phyloP scores from a whole-genome alignment of 1,140 invertebrate species.

The Aplysia californica region DNA sequence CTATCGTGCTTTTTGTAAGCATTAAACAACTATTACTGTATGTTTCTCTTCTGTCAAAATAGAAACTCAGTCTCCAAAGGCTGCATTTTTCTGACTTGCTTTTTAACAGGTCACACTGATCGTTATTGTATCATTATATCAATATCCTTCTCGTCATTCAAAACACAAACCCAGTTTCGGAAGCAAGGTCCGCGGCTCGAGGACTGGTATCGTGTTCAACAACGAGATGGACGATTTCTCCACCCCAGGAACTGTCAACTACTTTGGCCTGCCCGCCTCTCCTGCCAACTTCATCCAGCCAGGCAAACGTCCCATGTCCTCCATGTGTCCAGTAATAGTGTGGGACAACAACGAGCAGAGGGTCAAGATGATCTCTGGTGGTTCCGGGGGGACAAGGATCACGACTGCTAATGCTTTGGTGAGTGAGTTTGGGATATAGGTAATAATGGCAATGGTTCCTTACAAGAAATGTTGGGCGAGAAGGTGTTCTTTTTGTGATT shows the following conservation, averaged over 20 bases:
- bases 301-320: constrained; percentile 89
- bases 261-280: constrained; percentile 75
- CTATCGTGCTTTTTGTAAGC: too few species aligned
- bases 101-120: too few species aligned
- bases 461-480: too few species aligned
- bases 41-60: too few species aligned
- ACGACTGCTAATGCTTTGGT: constrained; percentile 84
- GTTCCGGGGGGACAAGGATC: constrained; percentile 93
- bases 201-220: constrained; percentile 93
- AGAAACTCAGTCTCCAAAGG: too few species aligned
- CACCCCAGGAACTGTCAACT: constrained; percentile 78
- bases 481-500: too few species aligned
- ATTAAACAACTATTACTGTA: too few species aligned
- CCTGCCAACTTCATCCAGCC: constrained; percentile 81
- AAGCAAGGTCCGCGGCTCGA: constrained; percentile 68
- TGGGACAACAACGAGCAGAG: constrained; percentile 76
- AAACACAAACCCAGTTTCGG: constrained; percentile 65
- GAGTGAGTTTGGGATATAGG: too few species aligned
- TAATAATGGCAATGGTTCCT: too few species aligned
- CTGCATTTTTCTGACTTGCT: too few species aligned
- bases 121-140: too few species aligned
- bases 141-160: background rate
- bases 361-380: constrained; percentile 83
- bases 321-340: constrained; percentile 89
- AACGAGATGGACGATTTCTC: constrained; percentile 97